Conservation (phyloP, 2,113 vertebrate genomes). For the Zeus faber region DNA sequence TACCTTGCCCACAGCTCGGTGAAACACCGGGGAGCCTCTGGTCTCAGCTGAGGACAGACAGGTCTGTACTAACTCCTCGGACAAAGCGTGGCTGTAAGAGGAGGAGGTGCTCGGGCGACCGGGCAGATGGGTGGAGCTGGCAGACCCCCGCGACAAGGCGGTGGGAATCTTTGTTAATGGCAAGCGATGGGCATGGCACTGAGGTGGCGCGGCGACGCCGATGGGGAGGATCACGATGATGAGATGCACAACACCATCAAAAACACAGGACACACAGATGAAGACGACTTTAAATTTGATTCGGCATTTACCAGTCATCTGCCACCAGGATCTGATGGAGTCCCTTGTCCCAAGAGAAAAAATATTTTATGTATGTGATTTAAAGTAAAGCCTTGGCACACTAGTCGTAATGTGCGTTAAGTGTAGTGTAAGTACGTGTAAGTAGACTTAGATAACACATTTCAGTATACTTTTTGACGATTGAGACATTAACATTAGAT, state of each 20-base stretch:
- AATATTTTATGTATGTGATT: too few relatives aligned
- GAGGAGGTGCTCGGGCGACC: slow-evolving; percentile 77
- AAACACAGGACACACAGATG: slow-evolving; percentile 44
- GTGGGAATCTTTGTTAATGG: slow-evolving; percentile 88
- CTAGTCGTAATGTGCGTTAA: too few relatives aligned
- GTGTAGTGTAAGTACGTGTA: too few relatives aligned
- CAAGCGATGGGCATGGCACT: slow-evolving; percentile 79
- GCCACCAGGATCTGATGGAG: too few relatives aligned
- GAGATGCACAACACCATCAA: slow-evolving; percentile 11
- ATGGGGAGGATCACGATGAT: not conserved
- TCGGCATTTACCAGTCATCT: too few relatives aligned
- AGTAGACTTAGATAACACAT: too few relatives aligned
- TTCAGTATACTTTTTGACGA: too few relatives aligned
- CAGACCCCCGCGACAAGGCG: slow-evolving; percentile 79
- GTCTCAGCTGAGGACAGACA: slow-evolving; percentile 75
- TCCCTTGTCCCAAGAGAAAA: too few relatives aligned
- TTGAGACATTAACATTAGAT: too few relatives aligned
- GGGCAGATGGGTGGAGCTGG: slow-evolving; percentile 71
- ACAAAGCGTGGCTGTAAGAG: slow-evolving; percentile 66
- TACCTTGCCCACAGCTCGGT: slow-evolving; percentile 81
- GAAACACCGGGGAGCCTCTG: slow-evolving; percentile 65
- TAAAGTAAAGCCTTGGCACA: too few relatives aligned
- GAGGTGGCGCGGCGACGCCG: slow-evolving; percentile 69
- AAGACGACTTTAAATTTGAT: too few relatives aligned
- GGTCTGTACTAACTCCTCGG: slow-evolving; percentile 72